These are phyloP conservation scores for Rugalucina vietnamica DNA, from an alignment of 2,888 invertebrate species.

Conservation along the genomic window DNA sequence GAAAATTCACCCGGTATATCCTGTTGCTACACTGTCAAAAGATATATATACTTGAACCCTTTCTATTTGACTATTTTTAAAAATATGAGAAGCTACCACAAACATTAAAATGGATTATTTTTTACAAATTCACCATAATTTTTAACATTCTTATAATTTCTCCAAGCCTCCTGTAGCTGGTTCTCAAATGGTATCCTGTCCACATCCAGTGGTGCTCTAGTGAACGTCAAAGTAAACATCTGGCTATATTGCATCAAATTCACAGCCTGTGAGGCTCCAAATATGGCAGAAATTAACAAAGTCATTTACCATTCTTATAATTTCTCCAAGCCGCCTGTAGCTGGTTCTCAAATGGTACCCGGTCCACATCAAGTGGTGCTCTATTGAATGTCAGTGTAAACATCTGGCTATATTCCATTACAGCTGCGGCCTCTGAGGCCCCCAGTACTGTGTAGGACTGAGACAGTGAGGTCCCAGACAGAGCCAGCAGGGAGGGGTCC, in stretches of 20 bases:
- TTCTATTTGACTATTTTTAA: no score
- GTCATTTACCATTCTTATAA: slow-evolving; percentile 50
- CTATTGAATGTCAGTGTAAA: slow-evolving; percentile 44
- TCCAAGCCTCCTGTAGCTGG: slow-evolving; percentile 60
- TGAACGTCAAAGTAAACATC: slow-evolving; percentile 50
- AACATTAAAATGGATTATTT: no score
- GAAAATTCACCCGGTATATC: no score
- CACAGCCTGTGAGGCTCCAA: slow-evolving; percentile 32
- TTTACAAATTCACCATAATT: no score
- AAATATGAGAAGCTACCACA: no score
- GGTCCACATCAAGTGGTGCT: slow-evolving; percentile 58
- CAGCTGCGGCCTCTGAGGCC: slow-evolving; percentile 30
- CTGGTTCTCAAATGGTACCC: slow-evolving; percentile 40
- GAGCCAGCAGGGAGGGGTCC: slow-evolving; percentile 20
- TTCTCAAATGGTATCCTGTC: slow-evolving; percentile 51
- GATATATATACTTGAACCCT: no score
- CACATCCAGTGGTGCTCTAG: slow-evolving; percentile 45
- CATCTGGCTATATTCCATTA: slow-evolving; percentile 40
- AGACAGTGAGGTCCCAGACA: slow-evolving; percentile 26
- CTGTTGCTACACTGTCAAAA: no score
- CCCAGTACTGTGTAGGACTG: slow-evolving; percentile 40
- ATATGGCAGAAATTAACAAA: slow-evolving; percentile 5
- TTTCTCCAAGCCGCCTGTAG: slow-evolving; percentile 56
- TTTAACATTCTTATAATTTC: slow-evolving; percentile 43
- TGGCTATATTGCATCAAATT: slow-evolving; percentile 35